A percentile compares a stretch with the other conserved stretches of the same genome.
Evolutionary conservation across 2,888 invertebrate species (phyloP).

Genomic region (Allolobophora icterica): DNA sequence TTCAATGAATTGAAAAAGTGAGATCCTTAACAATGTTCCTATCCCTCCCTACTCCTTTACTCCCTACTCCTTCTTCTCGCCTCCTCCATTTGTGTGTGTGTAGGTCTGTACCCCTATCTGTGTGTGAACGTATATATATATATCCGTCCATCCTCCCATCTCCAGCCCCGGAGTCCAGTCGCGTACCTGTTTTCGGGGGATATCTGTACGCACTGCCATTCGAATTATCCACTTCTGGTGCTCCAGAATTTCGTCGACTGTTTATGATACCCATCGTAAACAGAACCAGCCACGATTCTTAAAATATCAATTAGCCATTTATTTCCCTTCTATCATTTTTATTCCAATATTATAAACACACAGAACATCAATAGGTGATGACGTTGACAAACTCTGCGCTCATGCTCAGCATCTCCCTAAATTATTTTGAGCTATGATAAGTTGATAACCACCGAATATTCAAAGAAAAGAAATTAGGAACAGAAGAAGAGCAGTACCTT

Average conservation of each 20-base stretch:
- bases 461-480: too few species aligned
- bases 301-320: neutral
- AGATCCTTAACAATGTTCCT: too few species aligned
- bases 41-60: neutral
- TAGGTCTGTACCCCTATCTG: neutral
- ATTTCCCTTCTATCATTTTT: neutral
- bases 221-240: conserved; percentile 80
- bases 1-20: too few species aligned
- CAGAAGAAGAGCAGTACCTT: too few species aligned
- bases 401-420: neutral
- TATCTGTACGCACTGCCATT: conserved; percentile 88
- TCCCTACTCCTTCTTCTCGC: neutral
- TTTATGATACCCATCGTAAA: conserved; percentile 30
- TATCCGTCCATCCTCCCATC: neutral
- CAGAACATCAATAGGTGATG: neutral
- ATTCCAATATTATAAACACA: neutral
- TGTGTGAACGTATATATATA: neutral
- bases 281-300: neutral
- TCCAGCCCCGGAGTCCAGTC: neutral
- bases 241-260: conserved; percentile 29
- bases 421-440: neutral
- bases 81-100: neutral
- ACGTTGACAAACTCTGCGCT: neutral
- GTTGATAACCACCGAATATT: too few species aligned
- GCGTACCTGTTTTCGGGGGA: conserved; percentile 85